phyloP scores from a whole-genome alignment of 2,113 vertebrate species.

The Hepsetus odoe region DNA sequence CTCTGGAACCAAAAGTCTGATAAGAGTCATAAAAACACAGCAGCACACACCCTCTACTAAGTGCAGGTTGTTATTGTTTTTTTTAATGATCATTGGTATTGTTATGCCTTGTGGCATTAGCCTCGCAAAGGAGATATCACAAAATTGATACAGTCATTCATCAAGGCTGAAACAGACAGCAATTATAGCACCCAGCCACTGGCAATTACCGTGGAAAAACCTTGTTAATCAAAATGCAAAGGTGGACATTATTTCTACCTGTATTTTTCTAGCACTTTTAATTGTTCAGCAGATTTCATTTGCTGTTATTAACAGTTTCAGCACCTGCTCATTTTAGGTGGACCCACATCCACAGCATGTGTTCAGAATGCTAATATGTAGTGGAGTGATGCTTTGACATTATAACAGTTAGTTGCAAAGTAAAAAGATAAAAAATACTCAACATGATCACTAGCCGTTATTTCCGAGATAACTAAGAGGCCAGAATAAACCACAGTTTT shows the following conservation, averaged over 20 bases:
- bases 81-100: constrained; percentile 17
- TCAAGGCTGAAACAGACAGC: constrained; percentile 2
- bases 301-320: constrained; percentile 8
- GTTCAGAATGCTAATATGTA: constrained; percentile 11
- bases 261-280: constrained; percentile 13
- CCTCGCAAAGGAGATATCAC: constrained; percentile 11
- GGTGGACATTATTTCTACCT: neutral
- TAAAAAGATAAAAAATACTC: no score
- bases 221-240: constrained; percentile 28
- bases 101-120: constrained; percentile 10
- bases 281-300: constrained; percentile 1
- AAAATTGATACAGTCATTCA: constrained; percentile 32
- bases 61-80: neutral
- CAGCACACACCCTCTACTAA: constrained; percentile 15
- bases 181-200: constrained; percentile 1
- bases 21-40: constrained; percentile 41
- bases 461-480: no score
- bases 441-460: no score
- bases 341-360: neutral
- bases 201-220: constrained; percentile 27
- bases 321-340: constrained; percentile 1
- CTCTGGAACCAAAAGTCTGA: constrained; percentile 37
- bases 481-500: no score
- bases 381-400: neutral
- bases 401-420: neutral